Evolutionary conservation across 2,113 vertebrate genomes (phyloP).

Genomic region (Morone saxatilis): DNA sequence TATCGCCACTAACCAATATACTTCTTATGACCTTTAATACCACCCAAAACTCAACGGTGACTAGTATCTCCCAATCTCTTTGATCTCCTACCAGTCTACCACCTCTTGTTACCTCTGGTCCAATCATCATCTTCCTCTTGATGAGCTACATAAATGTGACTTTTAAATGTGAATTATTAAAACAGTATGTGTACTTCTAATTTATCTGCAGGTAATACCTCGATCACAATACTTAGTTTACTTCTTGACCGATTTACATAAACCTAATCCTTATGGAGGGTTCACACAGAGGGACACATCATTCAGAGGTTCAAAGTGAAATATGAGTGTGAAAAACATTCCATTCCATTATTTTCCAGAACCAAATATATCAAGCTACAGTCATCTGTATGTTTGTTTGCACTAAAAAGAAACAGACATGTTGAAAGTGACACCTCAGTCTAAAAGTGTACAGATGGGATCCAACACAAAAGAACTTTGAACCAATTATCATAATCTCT

Average conservation of each 20-base stretch:
- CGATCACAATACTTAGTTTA: not conserved
- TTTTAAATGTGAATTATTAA: not conserved
- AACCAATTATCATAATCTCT: conserved; percentile 78
- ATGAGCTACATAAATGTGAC: not conserved
- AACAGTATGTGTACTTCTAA: not conserved
- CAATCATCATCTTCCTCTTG: not conserved
- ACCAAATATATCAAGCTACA: not conserved
- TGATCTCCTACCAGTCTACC: not conserved
- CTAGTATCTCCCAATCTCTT: not conserved
- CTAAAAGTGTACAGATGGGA: conserved; percentile 76
- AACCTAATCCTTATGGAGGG: not conserved
- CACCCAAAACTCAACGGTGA: not conserved
- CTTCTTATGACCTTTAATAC: not conserved
- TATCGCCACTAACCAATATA: not conserved
- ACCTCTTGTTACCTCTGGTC: not conserved
- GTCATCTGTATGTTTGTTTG: conserved; percentile 20
- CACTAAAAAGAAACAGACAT: conserved; percentile 43
- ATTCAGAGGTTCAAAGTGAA: not conserved
- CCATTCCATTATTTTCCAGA: not conserved
- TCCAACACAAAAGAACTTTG: conserved; percentile 75
- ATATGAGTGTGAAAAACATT: not conserved
- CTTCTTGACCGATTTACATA: conserved; percentile 2
- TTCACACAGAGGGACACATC: not conserved
- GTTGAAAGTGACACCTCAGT: conserved; percentile 67
- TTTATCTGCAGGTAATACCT: not conserved